A percentile compares a stretch with the other conserved stretches of the same genome.
These are phyloP conservation scores for Crepidodera aurea DNA, from an alignment of 2,888 invertebrate genomes.

Conservation along the genomic window DNA sequence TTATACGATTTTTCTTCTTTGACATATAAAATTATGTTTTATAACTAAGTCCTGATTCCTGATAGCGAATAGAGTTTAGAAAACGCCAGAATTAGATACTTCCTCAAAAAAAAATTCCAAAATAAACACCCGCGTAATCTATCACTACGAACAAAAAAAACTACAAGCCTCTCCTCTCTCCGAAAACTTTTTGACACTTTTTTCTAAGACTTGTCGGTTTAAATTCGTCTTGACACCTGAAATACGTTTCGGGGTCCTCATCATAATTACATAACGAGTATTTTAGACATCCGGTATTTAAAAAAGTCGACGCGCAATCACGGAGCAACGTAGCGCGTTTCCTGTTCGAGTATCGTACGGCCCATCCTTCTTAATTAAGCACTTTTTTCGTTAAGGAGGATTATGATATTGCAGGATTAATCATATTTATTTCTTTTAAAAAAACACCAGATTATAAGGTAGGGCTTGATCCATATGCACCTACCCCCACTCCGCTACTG, in stretches of 20 bases:
- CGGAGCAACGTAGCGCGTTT: conserved; percentile 33
- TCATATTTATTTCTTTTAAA: too few species aligned
- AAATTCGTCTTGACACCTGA: conserved; percentile 42
- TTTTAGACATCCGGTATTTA: conserved; percentile 43
- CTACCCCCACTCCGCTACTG: too few species aligned
- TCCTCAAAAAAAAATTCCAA: background rate
- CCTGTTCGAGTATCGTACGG: conserved; percentile 21
- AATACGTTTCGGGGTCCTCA: conserved; percentile 31
- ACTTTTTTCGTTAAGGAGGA: conserved; percentile 1
- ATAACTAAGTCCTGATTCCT: too few species aligned
- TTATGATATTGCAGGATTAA: background rate
- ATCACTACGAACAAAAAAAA: background rate
- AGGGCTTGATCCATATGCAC: too few species aligned
- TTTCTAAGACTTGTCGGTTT: conserved; percentile 33
- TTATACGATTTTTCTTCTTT: too few species aligned
- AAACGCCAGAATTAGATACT: too few species aligned
- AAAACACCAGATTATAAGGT: too few species aligned
- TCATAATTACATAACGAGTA: conserved; percentile 43
- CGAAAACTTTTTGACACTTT: conserved; percentile 23
- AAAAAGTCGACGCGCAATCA: conserved; percentile 34
- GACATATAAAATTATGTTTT: too few species aligned
- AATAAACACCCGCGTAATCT: background rate
- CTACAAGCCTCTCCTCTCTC: background rate
- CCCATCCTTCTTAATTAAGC: conserved; percentile 17
- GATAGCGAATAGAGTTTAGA: too few species aligned